These are phyloP conservation scores for Erpetoichthys calabaricus DNA, from an alignment of 2,797 vertebrate genomes.

Conservation along the genomic window DNA sequence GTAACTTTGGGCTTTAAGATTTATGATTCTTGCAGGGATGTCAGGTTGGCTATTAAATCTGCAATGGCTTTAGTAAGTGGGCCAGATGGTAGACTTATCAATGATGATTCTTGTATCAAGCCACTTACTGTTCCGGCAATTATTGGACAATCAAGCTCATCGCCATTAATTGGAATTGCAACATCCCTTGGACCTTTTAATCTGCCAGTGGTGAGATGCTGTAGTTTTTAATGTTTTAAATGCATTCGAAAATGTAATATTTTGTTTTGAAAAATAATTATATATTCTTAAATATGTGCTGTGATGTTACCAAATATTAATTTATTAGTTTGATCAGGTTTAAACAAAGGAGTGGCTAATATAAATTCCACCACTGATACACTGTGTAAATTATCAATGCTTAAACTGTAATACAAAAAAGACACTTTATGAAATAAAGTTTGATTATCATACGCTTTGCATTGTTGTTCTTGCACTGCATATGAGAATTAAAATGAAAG, in stretches of 20 bases:
- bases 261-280: no score
- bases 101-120: conserved; percentile 10
- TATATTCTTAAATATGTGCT: no score
- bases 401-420: no score
- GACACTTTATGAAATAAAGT: no score
- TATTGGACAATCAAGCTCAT: conserved; percentile 11
- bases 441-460: no score
- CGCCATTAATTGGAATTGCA: conserved; percentile 10
- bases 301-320: no score
- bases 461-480: no score
- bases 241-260: no score
- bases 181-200: conserved; percentile 10
- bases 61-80: conserved; percentile 25
- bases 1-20: conserved; percentile 26
- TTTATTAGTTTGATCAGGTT: no score
- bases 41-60: conserved; percentile 13
- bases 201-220: conserved; percentile 14
- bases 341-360: no score
- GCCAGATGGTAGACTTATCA: conserved; percentile 10
- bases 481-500: no score
- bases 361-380: background rate
- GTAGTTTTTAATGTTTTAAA: no score
- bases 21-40: conserved; percentile 21
- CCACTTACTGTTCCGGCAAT: conserved; percentile 12
- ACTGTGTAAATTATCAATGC: background rate